Percentiles rank a stretch among this genome's conserved stretches.
These are phyloP conservation scores for Siniperca chuatsi DNA, from an alignment of 2,113 vertebrate species.

Conservation along the genomic window DNA sequence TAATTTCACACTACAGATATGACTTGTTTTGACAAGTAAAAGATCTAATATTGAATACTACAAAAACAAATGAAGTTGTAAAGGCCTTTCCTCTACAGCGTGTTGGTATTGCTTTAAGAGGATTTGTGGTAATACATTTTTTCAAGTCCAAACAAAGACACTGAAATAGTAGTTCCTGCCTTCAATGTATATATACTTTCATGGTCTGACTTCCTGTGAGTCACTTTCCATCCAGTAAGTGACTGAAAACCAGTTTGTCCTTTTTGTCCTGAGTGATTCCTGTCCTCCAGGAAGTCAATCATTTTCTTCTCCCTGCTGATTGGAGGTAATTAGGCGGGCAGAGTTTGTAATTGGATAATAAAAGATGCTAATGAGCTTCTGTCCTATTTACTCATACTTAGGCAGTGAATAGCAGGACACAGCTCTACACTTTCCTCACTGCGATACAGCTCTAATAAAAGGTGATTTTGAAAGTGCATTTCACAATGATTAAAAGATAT, in stretches of 20 bases:
- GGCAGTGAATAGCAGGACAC: slow-evolving; percentile 49
- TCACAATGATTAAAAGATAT: background rate
- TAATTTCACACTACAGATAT: background rate
- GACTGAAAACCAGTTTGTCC: slow-evolving; percentile 52
- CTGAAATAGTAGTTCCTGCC: background rate
- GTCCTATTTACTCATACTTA: slow-evolving; percentile 75
- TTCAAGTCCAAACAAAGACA: background rate
- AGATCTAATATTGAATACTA: background rate
- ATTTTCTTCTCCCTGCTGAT: slow-evolving; percentile 75
- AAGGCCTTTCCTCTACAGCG: background rate
- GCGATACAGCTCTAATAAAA: background rate
- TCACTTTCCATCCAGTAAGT: slow-evolving; percentile 22
- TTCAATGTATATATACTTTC: background rate
- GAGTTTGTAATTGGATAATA: slow-evolving; percentile 81
- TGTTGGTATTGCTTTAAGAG: background rate
- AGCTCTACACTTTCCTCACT: slow-evolving; percentile 9
- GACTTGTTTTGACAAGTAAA: background rate
- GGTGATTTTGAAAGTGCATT: background rate
- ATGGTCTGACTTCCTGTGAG: slow-evolving; percentile 1
- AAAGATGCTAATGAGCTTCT: slow-evolving; percentile 80
- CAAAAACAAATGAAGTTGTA: background rate
- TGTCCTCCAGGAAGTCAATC: slow-evolving; percentile 76
- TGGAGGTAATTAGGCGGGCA: slow-evolving; percentile 81
- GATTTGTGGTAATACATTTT: background rate
- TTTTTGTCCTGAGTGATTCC: slow-evolving; percentile 67